Evolutionary conservation across 1,140 invertebrate species (phyloP).

Genomic region (Euura lappo): DNA sequence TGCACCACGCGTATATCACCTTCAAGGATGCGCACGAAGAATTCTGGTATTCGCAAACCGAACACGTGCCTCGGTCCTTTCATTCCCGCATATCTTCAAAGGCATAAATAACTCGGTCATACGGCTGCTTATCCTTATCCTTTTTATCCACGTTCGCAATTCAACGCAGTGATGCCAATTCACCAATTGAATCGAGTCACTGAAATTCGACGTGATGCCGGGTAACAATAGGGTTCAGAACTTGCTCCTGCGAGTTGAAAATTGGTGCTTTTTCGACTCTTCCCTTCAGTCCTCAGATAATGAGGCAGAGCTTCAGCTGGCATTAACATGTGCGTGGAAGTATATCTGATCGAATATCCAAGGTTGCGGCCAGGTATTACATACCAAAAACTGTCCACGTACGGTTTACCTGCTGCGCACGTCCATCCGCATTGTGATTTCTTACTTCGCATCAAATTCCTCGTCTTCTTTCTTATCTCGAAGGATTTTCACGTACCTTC

Average conservation of each 20-base stretch:
- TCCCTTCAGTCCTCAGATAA: neutral
- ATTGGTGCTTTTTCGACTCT: neutral
- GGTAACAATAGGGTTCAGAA: too few species aligned
- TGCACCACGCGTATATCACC: neutral
- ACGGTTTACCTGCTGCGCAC: neutral
- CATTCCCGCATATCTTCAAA: neutral
- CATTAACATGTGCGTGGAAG: too few species aligned
- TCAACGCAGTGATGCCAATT: too few species aligned
- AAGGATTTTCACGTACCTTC: constrained; percentile 23
- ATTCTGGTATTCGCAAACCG: constrained; percentile 1
- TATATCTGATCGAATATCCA: neutral
- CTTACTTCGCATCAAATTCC: neutral
- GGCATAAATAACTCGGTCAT: neutral
- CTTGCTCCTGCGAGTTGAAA: too few species aligned
- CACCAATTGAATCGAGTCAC: too few species aligned
- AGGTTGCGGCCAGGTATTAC: neutral
- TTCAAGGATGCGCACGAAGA: neutral
- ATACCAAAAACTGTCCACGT: constrained; percentile 1
- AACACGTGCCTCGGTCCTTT: neutral
- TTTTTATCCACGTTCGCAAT: neutral
- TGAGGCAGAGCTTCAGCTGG: too few species aligned
- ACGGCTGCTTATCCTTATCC: neutral
- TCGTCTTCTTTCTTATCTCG: constrained; percentile 5
- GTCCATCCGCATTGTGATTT: neutral
- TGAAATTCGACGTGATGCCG: too few species aligned